Conservation (phyloP, 2,797 vertebrate species). For the Pteronotus mesoamericanus region DNA sequence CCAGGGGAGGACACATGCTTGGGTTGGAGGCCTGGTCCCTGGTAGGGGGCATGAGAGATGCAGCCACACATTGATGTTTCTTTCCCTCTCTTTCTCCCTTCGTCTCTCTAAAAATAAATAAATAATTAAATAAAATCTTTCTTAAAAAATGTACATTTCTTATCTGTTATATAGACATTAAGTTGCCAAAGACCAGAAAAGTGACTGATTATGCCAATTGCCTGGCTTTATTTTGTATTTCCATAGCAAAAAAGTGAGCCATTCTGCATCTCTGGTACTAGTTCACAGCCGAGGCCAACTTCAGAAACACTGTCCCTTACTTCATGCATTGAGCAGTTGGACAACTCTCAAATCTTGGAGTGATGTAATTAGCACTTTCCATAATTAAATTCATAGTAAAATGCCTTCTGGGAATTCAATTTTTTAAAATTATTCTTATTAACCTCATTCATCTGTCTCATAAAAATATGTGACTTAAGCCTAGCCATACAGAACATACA, state of each 20-base stretch:
- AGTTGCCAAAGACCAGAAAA: not conserved
- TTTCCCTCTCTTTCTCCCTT: too few species aligned
- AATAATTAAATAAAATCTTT: too few species aligned
- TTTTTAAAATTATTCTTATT: conserved; percentile 51
- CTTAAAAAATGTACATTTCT: not conserved
- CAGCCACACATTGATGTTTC: too few species aligned
- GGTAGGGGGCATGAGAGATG: too few species aligned
- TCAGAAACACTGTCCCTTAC: not conserved
- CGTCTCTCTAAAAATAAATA: too few species aligned
- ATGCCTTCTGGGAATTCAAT: conserved; percentile 13
- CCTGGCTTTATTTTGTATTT: not conserved
- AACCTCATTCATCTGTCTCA: conserved; percentile 39
- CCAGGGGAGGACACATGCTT: too few species aligned
- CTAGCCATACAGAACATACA: not conserved
- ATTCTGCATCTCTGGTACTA: not conserved
- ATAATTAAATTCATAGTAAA: conserved; percentile 50
- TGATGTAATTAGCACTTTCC: not conserved
- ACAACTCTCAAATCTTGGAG: not conserved
- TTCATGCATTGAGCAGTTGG: not conserved
- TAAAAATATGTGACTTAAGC: conserved; percentile 14
- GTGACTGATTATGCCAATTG: not conserved
- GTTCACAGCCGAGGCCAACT: not conserved
- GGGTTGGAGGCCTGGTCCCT: too few species aligned
- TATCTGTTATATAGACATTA: not conserved
- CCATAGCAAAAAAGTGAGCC: not conserved